Conservation (phyloP, 2,113 vertebrate species). For the Hyperopisus bebe region DNA sequence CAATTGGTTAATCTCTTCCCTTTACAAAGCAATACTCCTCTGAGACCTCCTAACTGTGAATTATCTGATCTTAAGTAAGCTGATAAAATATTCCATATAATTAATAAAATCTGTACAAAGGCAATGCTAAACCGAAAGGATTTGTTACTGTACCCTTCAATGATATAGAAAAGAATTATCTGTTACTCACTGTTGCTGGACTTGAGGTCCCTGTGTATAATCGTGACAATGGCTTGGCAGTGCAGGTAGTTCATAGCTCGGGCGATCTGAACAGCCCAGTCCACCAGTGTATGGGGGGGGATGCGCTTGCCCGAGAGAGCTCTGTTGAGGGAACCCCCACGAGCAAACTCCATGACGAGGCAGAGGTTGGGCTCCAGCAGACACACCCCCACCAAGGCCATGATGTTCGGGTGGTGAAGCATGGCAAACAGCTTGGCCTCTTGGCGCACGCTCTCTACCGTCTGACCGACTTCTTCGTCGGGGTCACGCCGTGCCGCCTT, state of each 20-base stretch:
- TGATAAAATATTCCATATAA: background rate
- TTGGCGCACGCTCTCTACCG: slow-evolving; percentile 88
- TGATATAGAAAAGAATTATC: background rate
- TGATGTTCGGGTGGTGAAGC: slow-evolving; percentile 92
- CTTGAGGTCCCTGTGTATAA: slow-evolving; percentile 95
- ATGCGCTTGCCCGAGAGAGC: slow-evolving; percentile 89
- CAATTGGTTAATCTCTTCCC: background rate
- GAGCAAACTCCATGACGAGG: slow-evolving; percentile 93
- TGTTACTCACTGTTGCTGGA: slow-evolving; percentile 93
- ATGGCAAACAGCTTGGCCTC: slow-evolving; percentile 97
- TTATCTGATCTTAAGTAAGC: background rate
- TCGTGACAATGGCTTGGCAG: slow-evolving; percentile 85
- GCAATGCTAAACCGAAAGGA: background rate
- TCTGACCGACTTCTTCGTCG: slow-evolving; percentile 85
- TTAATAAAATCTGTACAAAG: background rate
- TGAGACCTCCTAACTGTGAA: background rate
- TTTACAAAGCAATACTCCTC: background rate
- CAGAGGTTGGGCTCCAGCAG: slow-evolving; percentile 91
- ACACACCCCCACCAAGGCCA: slow-evolving; percentile 84
- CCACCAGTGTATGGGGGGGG: slow-evolving; percentile 87
- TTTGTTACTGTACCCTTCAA: background rate
- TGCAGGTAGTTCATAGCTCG: slow-evolving; percentile 92
- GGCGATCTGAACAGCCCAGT: slow-evolving; percentile 96
- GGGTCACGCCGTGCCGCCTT: slow-evolving; percentile 93
- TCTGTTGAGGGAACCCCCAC: slow-evolving; percentile 85